Base-by-base conservation (phyloP, 2,888 invertebrate genomes). In the Drosophila basisetae region DNA sequence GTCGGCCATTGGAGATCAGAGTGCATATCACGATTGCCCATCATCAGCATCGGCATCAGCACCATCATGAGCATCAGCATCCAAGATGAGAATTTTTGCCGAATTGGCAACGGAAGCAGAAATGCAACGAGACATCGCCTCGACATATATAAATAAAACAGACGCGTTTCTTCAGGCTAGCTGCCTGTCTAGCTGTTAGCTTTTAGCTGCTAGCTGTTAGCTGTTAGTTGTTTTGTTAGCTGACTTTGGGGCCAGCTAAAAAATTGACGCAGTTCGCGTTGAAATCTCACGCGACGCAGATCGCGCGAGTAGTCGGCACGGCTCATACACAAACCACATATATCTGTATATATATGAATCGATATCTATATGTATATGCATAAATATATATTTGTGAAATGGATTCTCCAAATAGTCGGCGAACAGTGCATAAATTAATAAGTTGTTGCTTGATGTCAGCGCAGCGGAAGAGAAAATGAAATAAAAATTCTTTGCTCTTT, bases 201-300 rank as follows among this genome's bases (percentile, higher is more conserved):
- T 43, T 13, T 54, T 35, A 47, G 73, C 56, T 78, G 73, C 33
- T 22, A 22, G 31, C 41, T n/a, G 39, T 35, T 61, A 16, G 60
- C 43, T 31, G 50, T 37, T 28, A 37, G 33, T 7, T 47, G 22
- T 64, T 43, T 63, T 41, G 61, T 52, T 67, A 67, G 74, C 54
- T 78, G 76, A 69, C 72, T 81, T 78, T 76, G 74, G 63, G 76
- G 62, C 55, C 54, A 69, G 69, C 70, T 68, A 69, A 53, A 64
- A 69, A 76, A 68, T 72, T 31, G 65, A 54, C 69, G 71, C 87
- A 87, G 87, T 87, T 82, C 76, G 71, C 72, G 80, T 86, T 89
- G 78, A 86, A 82, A 82, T 84, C 83, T 87, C 89, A 84, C 76
- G 80, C 86, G 82, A 78, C 78, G 70, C 80, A 78, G 85, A 80